Base-by-base conservation (phyloP, 2,888 invertebrate genomes). In the Cosmia trapezina region DNA sequence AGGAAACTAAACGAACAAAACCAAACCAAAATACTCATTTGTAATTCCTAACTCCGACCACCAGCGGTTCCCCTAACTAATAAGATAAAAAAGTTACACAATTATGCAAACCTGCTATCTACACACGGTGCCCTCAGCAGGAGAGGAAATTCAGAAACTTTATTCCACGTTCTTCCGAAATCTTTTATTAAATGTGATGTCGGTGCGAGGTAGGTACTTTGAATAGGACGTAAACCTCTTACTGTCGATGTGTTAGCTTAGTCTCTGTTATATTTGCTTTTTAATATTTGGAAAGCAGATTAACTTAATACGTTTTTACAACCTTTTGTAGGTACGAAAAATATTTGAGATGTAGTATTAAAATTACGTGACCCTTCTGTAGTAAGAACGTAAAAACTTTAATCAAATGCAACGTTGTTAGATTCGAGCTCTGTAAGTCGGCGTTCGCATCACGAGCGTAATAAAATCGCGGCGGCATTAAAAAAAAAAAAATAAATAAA, bases 151-250 rank as follows among this genome's bases (percentile, higher is more conserved):
- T 83, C 67, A 66, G 71, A 83, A 87, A 88, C 76, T 86, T 83
- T 81, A 83, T 82, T 72, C 76, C 71, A 73, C 73, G 77, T 80
- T 80, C 80, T 77, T 76, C 69, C 49, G 69, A 80, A 86, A 80
- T 82, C 69, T 85, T 85, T 85, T 86, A 87, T 88, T 87, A 85
- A 87, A 87, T 87, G 81, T 76, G 76, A 73, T 69, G 73, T 62
- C 45, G 49, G 73, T 61, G 72, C 61, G 45, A 33, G 33, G 9
- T 7, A 33, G 33, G 9, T 7, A 6, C 33, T 45, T 19, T 1
- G 28, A 28, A 28, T 28, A 1, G 0, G 4, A 22, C 49, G 64
- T 28, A n/a, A 66, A 22, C 12, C 14, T 51, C n/a, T 69, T 22
- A 53, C 64, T 79, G 70, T 75, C 71, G 70, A 68, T 73, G 22